Conservation (phyloP, 1,140 invertebrate genomes). For the Vollenhovia emeryi region DNA sequence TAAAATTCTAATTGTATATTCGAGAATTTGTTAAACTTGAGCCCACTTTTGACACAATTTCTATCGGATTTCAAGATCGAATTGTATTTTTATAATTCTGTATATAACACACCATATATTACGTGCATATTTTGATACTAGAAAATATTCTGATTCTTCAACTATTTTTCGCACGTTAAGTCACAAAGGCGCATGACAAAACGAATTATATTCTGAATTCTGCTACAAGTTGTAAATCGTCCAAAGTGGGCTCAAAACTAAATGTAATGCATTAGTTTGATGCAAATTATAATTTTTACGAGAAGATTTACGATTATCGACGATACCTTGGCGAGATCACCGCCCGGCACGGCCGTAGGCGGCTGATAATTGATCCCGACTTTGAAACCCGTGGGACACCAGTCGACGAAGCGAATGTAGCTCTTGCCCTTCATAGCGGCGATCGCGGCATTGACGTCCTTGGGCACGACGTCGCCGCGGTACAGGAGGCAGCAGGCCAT, state of each 20-base stretch:
- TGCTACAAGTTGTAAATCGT: not conserved
- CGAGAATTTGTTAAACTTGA: not conserved
- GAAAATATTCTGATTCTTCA: not conserved
- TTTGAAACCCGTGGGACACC: constrained; percentile 91
- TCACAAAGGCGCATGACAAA: not conserved
- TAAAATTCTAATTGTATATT: not conserved
- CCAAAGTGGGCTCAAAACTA: not conserved
- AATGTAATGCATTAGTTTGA: not conserved
- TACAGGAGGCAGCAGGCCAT: constrained; percentile 88
- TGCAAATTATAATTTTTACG: not conserved
- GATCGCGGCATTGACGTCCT: constrained; percentile 90
- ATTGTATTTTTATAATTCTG: not conserved
- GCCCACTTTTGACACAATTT: not conserved
- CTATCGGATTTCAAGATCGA: not conserved
- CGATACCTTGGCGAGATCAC: constrained; percentile 80
- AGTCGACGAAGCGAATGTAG: constrained; percentile 87
- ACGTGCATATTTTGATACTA: not conserved
- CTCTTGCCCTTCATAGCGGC: constrained; percentile 71
- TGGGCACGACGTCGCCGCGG: constrained; percentile 69
- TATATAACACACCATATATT: not conserved
- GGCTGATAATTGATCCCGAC: constrained; percentile 91
- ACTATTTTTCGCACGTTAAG: not conserved
- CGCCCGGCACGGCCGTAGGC: constrained; percentile 88
- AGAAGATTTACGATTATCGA: too few species aligned
- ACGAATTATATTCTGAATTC: not conserved